These are phyloP conservation scores for Cyclargus thomasi DNA, from an alignment of 1,140 invertebrate species.

Conservation along the genomic window DNA sequence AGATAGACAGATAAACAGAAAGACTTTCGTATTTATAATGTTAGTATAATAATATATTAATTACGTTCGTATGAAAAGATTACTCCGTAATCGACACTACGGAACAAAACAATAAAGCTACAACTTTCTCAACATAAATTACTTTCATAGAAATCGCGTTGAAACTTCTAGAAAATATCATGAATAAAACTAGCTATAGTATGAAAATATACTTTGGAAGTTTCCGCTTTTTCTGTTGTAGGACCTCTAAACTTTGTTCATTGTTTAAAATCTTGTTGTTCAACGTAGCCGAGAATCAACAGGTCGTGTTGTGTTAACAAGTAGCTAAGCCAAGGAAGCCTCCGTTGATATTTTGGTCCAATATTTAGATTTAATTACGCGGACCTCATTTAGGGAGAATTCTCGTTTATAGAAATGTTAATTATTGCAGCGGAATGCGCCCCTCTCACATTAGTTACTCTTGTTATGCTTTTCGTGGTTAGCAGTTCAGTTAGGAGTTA, in stretches of 20 bases:
- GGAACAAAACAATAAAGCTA: conserved; percentile 5
- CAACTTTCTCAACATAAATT: conserved; percentile 9
- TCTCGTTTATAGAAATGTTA: conserved; percentile 4
- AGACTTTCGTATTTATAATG: too few relatives aligned
- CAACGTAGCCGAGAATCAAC: conserved; percentile 31
- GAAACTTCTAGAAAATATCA: conserved; percentile 9
- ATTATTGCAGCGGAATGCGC: neutral
- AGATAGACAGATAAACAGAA: too few relatives aligned
- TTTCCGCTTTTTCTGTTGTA: conserved; percentile 20
- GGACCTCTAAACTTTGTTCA: conserved; percentile 28
- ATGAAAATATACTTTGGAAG: conserved; percentile 21
- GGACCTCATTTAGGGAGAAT: conserved; percentile 9
- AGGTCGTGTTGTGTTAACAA: conserved; percentile 28
- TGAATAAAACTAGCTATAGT: neutral
- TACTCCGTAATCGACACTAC: neutral
- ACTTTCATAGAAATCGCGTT: conserved; percentile 5
- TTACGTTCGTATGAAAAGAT: neutral
- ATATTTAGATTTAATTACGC: conserved; percentile 13
- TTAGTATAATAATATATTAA: too few relatives aligned
- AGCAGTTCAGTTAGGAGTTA: neutral
- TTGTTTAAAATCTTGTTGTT: conserved; percentile 33
- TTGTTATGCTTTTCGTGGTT: conserved; percentile 3
- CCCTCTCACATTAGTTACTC: neutral
- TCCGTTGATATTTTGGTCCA: conserved; percentile 14
- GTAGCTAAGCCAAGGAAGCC: conserved; percentile 23